A percentile compares a stretch with the other conserved stretches of the same genome.
Evolutionary conservation across 2,888 invertebrate genomes (phyloP).

Genomic region (Dicyrtoma fusca): DNA sequence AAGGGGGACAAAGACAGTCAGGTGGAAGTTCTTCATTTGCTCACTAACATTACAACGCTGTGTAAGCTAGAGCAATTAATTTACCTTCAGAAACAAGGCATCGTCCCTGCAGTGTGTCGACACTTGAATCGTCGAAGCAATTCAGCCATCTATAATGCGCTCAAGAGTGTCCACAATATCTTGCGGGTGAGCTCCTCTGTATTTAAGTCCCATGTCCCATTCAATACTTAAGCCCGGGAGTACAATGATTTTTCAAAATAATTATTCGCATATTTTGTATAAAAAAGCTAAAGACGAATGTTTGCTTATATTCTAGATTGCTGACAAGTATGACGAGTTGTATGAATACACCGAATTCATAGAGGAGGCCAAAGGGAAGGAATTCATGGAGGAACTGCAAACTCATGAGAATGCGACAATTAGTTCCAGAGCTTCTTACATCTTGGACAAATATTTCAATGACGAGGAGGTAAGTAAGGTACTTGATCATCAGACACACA

Average conservation of each 20-base stretch:
- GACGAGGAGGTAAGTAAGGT: conserved; percentile 18
- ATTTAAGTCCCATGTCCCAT: no score
- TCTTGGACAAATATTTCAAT: conserved; percentile 34
- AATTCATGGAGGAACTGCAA: conserved; percentile 19
- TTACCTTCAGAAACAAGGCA: conserved; percentile 23
- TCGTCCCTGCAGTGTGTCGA: conserved; percentile 11
- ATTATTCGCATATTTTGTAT: no score
- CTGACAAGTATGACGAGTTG: conserved; percentile 19
- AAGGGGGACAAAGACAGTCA: conserved; percentile 28
- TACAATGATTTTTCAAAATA: no score
- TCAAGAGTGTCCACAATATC: conserved; percentile 32
- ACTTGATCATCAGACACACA: no score
- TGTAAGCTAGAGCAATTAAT: conserved; percentile 27
- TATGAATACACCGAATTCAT: conserved; percentile 15
- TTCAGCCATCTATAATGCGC: conserved; percentile 21
- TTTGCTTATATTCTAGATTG: conserved; percentile 26
- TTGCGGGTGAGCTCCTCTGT: conserved; percentile 8
- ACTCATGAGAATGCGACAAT: conserved; percentile 23
- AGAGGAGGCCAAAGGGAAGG: conserved; percentile 28
- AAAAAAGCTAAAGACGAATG: no score
- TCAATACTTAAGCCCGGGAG: no score
- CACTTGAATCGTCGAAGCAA: conserved; percentile 19
- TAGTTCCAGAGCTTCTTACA: conserved; percentile 24
- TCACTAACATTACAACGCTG: conserved; percentile 21
- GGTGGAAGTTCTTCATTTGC: conserved; percentile 28